Evolutionary conservation across 2,113 vertebrate genomes (phyloP), one percentile per base, ranked within the genome.

Genomic region (Erinaceus europaeus): DNA sequence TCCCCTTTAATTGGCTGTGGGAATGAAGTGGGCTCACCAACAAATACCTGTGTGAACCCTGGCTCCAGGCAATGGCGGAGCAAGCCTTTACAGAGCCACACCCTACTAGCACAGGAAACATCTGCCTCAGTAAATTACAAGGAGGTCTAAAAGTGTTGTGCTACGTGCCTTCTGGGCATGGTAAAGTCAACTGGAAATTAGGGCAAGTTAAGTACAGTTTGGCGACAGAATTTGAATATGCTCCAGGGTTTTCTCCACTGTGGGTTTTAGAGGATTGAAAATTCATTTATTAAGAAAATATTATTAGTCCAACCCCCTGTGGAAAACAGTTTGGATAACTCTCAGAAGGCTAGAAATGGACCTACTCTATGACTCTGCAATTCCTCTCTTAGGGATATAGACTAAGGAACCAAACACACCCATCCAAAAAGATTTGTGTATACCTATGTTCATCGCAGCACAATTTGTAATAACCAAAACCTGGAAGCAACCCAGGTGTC

Each of bases 121-220:
- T 84, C 82, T 67, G 36, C 32, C 23, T 88, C 20, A 59, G 36
- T 44, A 38, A 74, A 27, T 65, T 74, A 38, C 67, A 48, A 71
- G 59, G 77, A 55, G 44, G 13, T 86, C 44, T 86, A 29, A 18
- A 57, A 69, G 23, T 59, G 10, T 55, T 65, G 20, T 72, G 65
- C 32, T 25, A 1, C 25, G 36, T 79, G 8, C 61, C 72, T 62
- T 90, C 38, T 74, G 48, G 79, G 76, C 71, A 75, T 71, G 80
- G 71, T 88, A 85, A 91, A 83, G 86, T 85, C 75, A 94, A 91
- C 36, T 88, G 73, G 87, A 90, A 94, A 94, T 90, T 53, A 86
- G 89, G 76, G 84, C 87, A 82, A 71, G 48, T n/a, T 23, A 34
- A 77, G 75, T 61, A 75, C 42, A 55, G 50, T 29, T 88, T 83